A percentile compares a stretch with the other conserved stretches of the same genome.
Conservation (phyloP, 2,797 vertebrate genomes). For the Channa striata region DNA sequence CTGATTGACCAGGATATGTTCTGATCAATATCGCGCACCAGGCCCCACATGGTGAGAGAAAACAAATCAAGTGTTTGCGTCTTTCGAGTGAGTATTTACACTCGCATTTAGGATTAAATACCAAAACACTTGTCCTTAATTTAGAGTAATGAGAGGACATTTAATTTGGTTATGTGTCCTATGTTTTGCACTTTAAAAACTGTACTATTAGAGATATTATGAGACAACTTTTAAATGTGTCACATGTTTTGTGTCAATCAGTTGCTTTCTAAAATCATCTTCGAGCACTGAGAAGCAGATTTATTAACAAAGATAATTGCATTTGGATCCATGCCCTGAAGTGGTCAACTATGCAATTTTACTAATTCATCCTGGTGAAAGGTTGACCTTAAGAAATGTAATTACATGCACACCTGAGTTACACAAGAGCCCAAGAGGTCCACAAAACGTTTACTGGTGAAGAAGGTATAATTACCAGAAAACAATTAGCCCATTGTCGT, state of each 20-base stretch:
- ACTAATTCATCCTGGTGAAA: conserved; percentile 89
- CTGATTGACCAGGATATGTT: conserved; percentile 83
- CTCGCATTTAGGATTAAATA: conserved; percentile 55
- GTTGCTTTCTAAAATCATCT: conserved; percentile 66
- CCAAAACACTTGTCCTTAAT: conserved; percentile 49
- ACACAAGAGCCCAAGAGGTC: conserved; percentile 83
- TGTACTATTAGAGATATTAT: neutral
- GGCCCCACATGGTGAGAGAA: conserved; percentile 71
- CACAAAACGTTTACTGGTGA: conserved; percentile 82
- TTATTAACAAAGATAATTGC: conserved; percentile 89
- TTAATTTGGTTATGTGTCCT: conserved; percentile 10
- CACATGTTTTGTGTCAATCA: conserved; percentile 60
- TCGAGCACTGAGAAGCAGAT: conserved; percentile 75
- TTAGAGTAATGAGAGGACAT: conserved; percentile 43
- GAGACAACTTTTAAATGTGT: conserved; percentile 30
- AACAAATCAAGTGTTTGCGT: conserved; percentile 76
- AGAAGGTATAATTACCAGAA: conserved; percentile 86
- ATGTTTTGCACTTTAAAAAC: conserved; percentile 17
- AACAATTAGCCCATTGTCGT: conserved; percentile 83
- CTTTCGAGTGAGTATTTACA: conserved; percentile 63
- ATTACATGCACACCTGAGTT: conserved; percentile 89
- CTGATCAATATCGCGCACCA: conserved; percentile 83
- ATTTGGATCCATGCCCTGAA: conserved; percentile 85
- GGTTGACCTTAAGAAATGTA: conserved; percentile 90
- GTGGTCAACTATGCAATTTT: conserved; percentile 89